Evolutionary conservation across 1,140 invertebrate genomes (phyloP), one percentile per base, ranked within the genome.

Genomic region (Saccostrea cuccullata): DNA sequence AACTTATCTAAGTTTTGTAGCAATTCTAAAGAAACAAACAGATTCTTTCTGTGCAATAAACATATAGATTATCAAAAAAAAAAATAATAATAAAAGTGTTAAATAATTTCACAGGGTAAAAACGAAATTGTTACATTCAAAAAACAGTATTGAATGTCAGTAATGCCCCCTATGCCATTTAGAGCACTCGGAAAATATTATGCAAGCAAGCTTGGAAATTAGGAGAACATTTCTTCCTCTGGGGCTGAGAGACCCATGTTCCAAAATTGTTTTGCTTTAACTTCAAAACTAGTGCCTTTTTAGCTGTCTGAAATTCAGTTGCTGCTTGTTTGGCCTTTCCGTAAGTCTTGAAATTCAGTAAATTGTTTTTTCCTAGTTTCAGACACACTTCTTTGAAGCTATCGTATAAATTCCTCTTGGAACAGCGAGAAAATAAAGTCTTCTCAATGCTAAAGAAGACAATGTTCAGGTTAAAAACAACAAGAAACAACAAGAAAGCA

Each of bases 181-280:
- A 47, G 1, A 47, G 47, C 47, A 47, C 47, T n/a, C 47, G 9
- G 1, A 47, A 47, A 47, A 47, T 47, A 3, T 47, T 47, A 20
- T 64, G 58, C 58, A n/a, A n/a, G 6, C n/a, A 64, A 64, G 58
- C 58, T n/a, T 64, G 17, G 15, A 17, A 64, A 13, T 77, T 30
- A 77, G 8, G 70, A 77, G 26, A 95, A 95, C 93, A 95, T 94
- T 89, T 95, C 94, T 87, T 95, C 95, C 89, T 95, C 12, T 93
- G 88, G 67, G 95, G 95, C 90, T 95, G 95, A 47, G 92, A 91
- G n/a, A 95, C 93, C 95, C 95, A 95, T 5, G 90, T 92, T 26
- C 95, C 93, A 90, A 91, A 94, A 11, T 92, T 92, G 70, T 93
- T 92, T 60, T 92, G 90, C 86, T 93, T 92, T 58, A 95, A 94